These are phyloP conservation scores for Strix uralensis DNA, from an alignment of 2,113 vertebrate species.

Conservation along the genomic window DNA sequence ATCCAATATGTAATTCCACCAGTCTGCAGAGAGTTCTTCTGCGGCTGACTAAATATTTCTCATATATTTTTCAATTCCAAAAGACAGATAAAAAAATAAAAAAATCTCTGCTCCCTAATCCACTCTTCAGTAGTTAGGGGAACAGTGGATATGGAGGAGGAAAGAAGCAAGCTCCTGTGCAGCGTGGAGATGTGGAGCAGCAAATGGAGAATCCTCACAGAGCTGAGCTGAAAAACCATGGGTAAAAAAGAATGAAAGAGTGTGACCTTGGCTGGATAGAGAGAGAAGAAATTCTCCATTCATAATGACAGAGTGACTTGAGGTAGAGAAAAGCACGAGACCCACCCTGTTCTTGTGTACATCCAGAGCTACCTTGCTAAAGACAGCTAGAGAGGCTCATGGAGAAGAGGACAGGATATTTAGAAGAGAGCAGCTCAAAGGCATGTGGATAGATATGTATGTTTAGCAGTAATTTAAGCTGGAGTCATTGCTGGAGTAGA, in stretches of 20 bases:
- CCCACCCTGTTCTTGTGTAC: neutral
- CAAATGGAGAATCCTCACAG: neutral
- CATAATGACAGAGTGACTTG: neutral
- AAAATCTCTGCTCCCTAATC: neutral
- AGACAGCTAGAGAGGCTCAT: neutral
- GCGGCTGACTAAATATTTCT: neutral
- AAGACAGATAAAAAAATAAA: neutral
- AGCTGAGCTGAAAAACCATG: neutral
- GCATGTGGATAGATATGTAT: fast-evolving
- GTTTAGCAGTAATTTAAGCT: neutral
- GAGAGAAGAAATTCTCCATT: neutral
- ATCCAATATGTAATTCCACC: conserved; percentile 6
- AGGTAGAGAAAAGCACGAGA: neutral
- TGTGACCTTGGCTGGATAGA: neutral
- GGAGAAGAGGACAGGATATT: neutral
- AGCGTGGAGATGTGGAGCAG: neutral
- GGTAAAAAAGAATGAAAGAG: neutral
- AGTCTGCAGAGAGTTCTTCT: conserved; percentile 26
- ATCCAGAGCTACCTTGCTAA: neutral
- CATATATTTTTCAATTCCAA: neutral
- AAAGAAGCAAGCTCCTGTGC: neutral
- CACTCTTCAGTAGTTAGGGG: neutral
- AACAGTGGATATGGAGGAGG: neutral
- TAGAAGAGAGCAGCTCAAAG: neutral
- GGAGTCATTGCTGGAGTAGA: neutral